These are phyloP conservation scores for Dromaius novaehollandiae DNA, from an alignment of 2,113 vertebrate species.

Conservation along the genomic window DNA sequence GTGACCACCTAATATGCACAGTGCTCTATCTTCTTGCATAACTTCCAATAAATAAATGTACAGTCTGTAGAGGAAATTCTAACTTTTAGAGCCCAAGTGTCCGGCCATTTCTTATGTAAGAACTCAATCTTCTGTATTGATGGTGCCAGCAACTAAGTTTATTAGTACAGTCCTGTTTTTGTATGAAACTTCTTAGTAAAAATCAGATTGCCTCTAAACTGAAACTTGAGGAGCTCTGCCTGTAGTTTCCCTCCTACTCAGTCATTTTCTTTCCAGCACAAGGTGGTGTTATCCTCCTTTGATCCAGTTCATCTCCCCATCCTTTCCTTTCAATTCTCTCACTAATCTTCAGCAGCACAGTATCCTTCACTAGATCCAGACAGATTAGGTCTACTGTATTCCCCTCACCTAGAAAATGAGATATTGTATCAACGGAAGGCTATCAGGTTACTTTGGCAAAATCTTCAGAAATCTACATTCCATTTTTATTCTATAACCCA, in stretches of 20 bases:
- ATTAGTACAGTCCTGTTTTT: not conserved
- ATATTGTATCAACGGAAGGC: not conserved
- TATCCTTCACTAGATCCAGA: not conserved
- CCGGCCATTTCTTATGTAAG: not conserved
- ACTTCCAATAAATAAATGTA: not conserved
- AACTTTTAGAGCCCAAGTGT: not conserved
- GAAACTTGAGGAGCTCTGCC: not conserved
- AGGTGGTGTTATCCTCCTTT: not conserved
- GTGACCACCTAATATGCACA: not conserved
- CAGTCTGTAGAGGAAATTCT: not conserved
- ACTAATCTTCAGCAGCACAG: not conserved
- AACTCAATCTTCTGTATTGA: not conserved
- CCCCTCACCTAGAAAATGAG: not conserved
- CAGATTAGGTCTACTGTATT: not conserved
- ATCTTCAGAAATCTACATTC: not conserved
- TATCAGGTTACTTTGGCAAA: not conserved
- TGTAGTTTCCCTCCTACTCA: not conserved
- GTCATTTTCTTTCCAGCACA: not conserved
- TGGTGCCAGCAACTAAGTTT: not conserved
- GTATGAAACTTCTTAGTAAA: not conserved
- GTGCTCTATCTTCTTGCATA: not conserved
- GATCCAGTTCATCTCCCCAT: not conserved
- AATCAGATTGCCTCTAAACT: not conserved
- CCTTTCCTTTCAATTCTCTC: not conserved
- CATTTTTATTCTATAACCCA: not conserved